Evolutionary conservation across 2,888 invertebrate genomes (phyloP), one percentile per base, ranked within the genome.

Genomic region (Rotaria macrura): DNA sequence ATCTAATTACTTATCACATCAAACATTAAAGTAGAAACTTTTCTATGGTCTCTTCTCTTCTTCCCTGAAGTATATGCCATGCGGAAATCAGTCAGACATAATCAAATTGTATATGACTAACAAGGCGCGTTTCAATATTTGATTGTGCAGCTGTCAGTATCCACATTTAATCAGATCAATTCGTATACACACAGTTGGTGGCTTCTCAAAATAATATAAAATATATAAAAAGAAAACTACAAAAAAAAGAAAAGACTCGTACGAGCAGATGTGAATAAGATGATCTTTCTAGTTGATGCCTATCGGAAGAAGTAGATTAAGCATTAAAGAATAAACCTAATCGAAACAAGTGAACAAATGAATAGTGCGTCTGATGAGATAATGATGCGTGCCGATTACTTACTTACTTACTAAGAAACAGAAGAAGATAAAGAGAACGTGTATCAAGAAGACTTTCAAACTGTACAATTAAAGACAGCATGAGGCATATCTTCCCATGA

Each of bases 401-500:
- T 20, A 20, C 20, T 65, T 6, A n/a, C n/a, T n/a, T n/a, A n/a
- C n/a, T n/a, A n/a, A n/a, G n/a, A n/a, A 20, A 17, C 2, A 34
- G 20, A 38, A 20, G 4, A 38, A 65, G 25, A 65, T 2, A 38
- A 29, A 17, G 7, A 65, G 38, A 2, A 65, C 14, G 29, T 14
- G 14, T 65, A 65, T 65, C 29, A 29, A 34, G 29, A 38, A 65
- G 34, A 65, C 2, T 65, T 65, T 38, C 34, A 65, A 65, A 65
- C 34, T 34, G 65, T 20, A 65, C 65, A 34, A 34, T 65, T 65
- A 65, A 10, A 29, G 20, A 65, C 65, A 65, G 65, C 65, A 65
- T 65, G 65, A 65, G 65, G 65, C 65, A 65, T 65, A 65, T 65
- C 65, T 65, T 65, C 65, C 65, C 65, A 65, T 65, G 65, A 65